Base-by-base conservation (phyloP, 2,888 invertebrate genomes). In the Thelaira solivaga region DNA sequence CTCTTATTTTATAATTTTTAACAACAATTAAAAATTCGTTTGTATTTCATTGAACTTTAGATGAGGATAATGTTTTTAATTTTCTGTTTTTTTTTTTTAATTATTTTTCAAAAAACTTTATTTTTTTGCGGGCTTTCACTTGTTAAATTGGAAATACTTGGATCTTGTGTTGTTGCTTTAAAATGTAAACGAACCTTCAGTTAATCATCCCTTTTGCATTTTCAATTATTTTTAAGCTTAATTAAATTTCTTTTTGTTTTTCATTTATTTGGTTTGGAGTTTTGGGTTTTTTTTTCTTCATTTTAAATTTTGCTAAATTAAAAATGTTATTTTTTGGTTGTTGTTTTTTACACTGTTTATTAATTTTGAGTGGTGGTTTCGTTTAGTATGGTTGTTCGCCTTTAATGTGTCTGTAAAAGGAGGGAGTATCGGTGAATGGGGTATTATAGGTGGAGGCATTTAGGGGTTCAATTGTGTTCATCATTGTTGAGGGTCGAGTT, bases 1-100 rank as follows among this genome's bases (percentile, higher is more conserved):
- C 8, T 39, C 16, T 67, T 36, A 43, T 16, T 39, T 47, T 24
- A 78, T 73, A 73, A 13, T 53, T 80, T 64, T 77, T 80, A 80
- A 80, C 76, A 80, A 76, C 76, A 80, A 73, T 80, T 80, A 64
- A 80, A 80, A 80, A 80, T 80, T 80, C 80, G 80, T 80, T 76
- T 73, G 76, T 76, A 53, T 65, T 72, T 72, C 57, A 71, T 72
- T 69, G 78, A 69, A 79, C 73, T 67, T 71, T 68, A 72, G 76
- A 69, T 69, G 78, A 65, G 69, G 65, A 69, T 67, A 65, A 55
- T 36, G 41, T 51, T 62, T 51, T 29, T 59, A 11, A 1, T 11
- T 20, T 49, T 51, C 2, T 8, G 31, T 29, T 47, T 24, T 36
- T n/a, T 16, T 59, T 18, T 45, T 29, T 18, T 18, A 43, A 53